Base-by-base conservation (phyloP, 2,888 invertebrate species). In the Cynaeus angustus region DNA sequence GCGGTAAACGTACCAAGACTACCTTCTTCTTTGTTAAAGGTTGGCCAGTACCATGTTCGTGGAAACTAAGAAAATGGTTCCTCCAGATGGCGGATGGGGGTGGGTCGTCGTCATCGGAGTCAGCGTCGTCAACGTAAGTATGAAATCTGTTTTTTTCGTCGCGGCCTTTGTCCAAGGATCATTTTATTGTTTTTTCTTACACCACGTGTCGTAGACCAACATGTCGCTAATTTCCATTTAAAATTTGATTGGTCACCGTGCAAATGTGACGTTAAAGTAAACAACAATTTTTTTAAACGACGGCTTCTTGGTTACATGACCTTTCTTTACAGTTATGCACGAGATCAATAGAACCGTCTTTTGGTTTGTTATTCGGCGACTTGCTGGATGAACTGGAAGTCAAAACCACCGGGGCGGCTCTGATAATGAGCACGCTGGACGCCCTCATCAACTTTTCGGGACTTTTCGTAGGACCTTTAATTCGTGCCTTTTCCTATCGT, bases 81-180 rank as follows among this genome's bases (percentile, higher is more conserved):
- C 94, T 33, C 95, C 95, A 46, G 95, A 95, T 83, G 95, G 95
- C 58, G 95, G 95, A 61, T 95, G 94, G 94, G 95, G 95, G 64
- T 95, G 95, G 94, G 89, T 94, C 87, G 94, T 94, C 72, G 93
- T 94, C 74, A 86, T 94, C 72, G 94, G 94, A 77, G 93, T 94
- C 81, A 92, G 93, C 83, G 86, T 94, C 83, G 92, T 94, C 78
- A 94, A 94, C 87, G 94, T 95, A 85, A 93, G 93, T 91, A 5
- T 4, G 5, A 21, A 48, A 16, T 16, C 3, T 30, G 55, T 9
- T 55, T 13, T 12, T 53, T 13, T 53, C 16, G 8, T 30, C 41
- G 33, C 33, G 33, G n/a, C n/a, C n/a, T 33, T 33, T 33, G 2
- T 21, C 21, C n/a, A 33, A 9, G 33, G 33, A 9, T 28, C 28